phyloP scores from a whole-genome alignment of 2,888 invertebrate genomes.

The Ecdyonurus torrentis region DNA sequence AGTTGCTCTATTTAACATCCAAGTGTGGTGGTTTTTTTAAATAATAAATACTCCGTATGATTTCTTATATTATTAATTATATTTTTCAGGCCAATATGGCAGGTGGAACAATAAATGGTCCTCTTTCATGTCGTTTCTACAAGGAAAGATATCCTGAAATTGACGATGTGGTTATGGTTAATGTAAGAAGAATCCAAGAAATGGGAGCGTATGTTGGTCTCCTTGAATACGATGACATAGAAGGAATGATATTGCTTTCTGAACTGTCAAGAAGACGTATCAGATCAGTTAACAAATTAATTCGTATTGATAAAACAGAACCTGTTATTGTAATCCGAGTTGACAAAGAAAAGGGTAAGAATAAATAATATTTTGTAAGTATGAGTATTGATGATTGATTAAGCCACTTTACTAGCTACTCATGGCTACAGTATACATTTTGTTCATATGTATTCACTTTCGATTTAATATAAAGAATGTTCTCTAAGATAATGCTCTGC shows the following conservation, averaged over 20 bases:
- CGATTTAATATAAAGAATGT: no score
- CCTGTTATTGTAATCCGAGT: slow-evolving; percentile 99
- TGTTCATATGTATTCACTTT: no score
- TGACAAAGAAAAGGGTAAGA: slow-evolving; percentile 91
- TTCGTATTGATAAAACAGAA: slow-evolving; percentile 95
- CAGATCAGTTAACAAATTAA: slow-evolving; percentile 96
- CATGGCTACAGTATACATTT: no score
- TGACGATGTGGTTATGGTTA: slow-evolving; percentile 99
- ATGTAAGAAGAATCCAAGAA: slow-evolving; percentile 94
- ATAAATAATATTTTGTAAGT: no score
- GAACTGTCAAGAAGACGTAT: slow-evolving; percentile 97
- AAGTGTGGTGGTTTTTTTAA: no score
- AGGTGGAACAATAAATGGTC: slow-evolving; percentile 20
- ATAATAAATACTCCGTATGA: no score
- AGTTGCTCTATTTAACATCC: no score
- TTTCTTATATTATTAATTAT: no score
- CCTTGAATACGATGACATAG: slow-evolving; percentile 96
- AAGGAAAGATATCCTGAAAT: slow-evolving; percentile 94
- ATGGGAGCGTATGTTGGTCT: slow-evolving; percentile 99
- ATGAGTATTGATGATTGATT: no score
- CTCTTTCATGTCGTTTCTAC: slow-evolving; percentile 91
- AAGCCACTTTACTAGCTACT: no score
- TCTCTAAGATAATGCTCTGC: no score
- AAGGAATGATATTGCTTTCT: slow-evolving; percentile 97
- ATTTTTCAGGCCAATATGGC: neutral